These are phyloP conservation scores for Parnassius orleans DNA, from an alignment of 2,888 invertebrate species.

Conservation along the genomic window DNA sequence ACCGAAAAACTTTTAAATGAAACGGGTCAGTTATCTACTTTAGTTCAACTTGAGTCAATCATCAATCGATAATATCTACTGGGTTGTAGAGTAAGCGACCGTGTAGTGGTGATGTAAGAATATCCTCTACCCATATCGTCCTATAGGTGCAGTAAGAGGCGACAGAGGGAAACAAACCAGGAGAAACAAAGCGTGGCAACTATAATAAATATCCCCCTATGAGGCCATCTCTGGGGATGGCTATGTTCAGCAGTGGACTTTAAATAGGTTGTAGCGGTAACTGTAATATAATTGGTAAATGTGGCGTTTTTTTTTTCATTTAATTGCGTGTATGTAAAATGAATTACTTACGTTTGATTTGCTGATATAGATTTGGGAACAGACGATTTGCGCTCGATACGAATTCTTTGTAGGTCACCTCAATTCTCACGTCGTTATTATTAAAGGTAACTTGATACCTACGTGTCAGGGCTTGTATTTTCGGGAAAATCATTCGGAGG, in stretches of 20 bases:
- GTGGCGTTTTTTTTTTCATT: too few species aligned
- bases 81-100: too few species aligned
- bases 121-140: too few species aligned
- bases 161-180: too few species aligned
- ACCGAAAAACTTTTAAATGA: conserved; percentile 53
- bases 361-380: conserved; percentile 12
- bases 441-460: conserved; percentile 52
- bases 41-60: conserved; percentile 58
- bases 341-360: background rate
- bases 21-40: conserved; percentile 69
- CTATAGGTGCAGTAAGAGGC: too few species aligned
- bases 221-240: background rate
- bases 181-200: background rate
- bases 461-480: conserved; percentile 34
- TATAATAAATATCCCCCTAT: too few species aligned
- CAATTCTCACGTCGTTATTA: conserved; percentile 47
- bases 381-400: conserved; percentile 30
- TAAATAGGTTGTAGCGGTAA: too few species aligned
- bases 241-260: too few species aligned
- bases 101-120: too few species aligned
- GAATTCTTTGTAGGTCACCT: conserved; percentile 54
- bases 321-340: background rate
- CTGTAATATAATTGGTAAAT: background rate
- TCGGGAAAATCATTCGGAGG: conserved; percentile 43
- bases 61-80: conserved; percentile 33